Evolutionary conservation across 2,888 invertebrate genomes (phyloP), one percentile per base, ranked within the genome.

Genomic region (Aromia moschata): DNA sequence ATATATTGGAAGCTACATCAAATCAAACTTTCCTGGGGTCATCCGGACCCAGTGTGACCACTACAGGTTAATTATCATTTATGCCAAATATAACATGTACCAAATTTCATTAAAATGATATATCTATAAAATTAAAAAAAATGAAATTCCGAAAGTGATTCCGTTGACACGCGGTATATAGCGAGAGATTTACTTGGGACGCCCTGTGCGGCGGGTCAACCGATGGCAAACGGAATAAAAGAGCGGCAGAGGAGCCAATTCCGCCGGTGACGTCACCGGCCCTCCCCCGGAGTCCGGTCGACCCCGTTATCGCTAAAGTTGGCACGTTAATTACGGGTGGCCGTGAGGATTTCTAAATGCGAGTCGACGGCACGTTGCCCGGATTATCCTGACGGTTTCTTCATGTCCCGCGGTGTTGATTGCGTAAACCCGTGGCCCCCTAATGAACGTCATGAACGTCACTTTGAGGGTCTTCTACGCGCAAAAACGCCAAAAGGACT

Each of bases 281-380:
- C 37, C 17, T 43, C 44, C 58, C 58, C 58, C 20, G 36, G 58
- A 49, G 58, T 45, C 45, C 45, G 58, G 60, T 37, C 57, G 63
- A 56, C 59, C 56, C 53, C 47, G 69, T 69, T 71, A 71, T 70
- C 66, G 68, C 71, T 70, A 70, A 70, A 70, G 70, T 70, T 71
- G 71, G 71, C 71, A 71, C 71, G 70, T 71, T 71, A 71, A 71
- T 71, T 71, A 71, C 68, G 69, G 70, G 65, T 60, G 70, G 69
- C 68, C 66, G 68, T 70, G 65, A 67, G 68, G 58, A 60, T 57
- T 64, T 58, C 56, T 41, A 47, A 51, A 31, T 51, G 49, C 25
- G 43, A 51, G 57, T 37, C 43, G 57, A 37, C 51, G 51, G 49
- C 57, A 51, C 46, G 40, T 51, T 36, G 18, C 37, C 49, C 18